Base-by-base conservation (phyloP, 2,113 vertebrate species). In the Maccullochella peelii region DNA sequence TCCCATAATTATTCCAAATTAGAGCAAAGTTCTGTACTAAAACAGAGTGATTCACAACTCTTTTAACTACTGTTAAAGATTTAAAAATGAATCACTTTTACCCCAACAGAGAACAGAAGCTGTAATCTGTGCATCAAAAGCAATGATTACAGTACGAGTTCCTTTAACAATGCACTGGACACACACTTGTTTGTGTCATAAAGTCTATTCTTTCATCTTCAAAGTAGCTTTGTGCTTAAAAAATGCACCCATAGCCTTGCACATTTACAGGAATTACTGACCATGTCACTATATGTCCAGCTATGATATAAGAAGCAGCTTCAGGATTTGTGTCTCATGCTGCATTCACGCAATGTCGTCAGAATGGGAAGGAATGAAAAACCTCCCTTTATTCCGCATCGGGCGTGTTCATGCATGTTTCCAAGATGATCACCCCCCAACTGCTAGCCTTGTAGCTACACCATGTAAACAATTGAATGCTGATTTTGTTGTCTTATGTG, bases 1-100 rank as follows among this genome's bases (percentile, higher is more conserved):
- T 67, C 54, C 68, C 44, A 74, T 79, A 85, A 83, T 89, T 77
- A 90, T 75, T 83, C 47, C 33, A 71, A 77, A 80, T 76, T 49
- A 82, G n/a, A 80, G 58, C 47, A 70, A 89, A 68, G 52, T 30
- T 66, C 25, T 83, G 6, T 36, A 66, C 58, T 10, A 55, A 65
- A 80, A 79, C 58, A 47, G 69, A 83, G 52, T 79, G 71, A 77
- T 65, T 79, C 42, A 62, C 59, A 61, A 42, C 36, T 58, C 16
- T 16, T 67, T 52, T 21, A 67, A 47, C 15, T 38, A 21, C 36
- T 40, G 55, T 73, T 61, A 27, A 82, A 75, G 21, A 36, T 80
- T 74, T 68, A 36, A 74, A 80, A 77, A 80, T 69, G 27, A 82
- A 77, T 25, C 73, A 80, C 70, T 68, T 86, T 83, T 68, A 72